phyloP scores from a whole-genome alignment of 2,888 invertebrate species.

The Sarcophaga subvicina region DNA sequence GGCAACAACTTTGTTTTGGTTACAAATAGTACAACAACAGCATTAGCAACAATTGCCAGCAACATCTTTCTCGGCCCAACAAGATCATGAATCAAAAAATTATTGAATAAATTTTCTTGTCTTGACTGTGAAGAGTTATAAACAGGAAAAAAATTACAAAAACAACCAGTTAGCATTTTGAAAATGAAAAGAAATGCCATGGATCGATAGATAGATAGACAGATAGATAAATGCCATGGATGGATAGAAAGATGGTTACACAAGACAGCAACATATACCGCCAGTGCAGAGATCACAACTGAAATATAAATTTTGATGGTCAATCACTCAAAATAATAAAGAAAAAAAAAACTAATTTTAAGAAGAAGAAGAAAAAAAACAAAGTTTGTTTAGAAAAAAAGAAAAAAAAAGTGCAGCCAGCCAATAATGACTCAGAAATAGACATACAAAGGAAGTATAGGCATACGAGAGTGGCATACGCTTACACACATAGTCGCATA shows the following conservation, averaged over 20 bases:
- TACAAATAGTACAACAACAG: slow-evolving; percentile 1
- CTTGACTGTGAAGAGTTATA: slow-evolving; percentile 24
- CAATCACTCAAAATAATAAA: slow-evolving; percentile 52
- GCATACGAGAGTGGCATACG: neutral
- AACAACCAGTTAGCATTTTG: slow-evolving; percentile 22
- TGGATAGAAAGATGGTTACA: neutral
- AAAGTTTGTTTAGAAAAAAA: neutral
- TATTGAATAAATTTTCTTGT: slow-evolving; percentile 52
- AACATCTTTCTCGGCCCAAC: slow-evolving; percentile 46
- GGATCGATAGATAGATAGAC: neutral
- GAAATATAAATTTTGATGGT: slow-evolving; percentile 56
- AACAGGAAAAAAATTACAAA: slow-evolving; percentile 40
- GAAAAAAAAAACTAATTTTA: neutral
- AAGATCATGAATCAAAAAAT: slow-evolving; percentile 61
- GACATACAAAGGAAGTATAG: too few species aligned
- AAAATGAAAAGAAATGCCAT: slow-evolving; percentile 44
- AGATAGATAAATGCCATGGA: neutral
- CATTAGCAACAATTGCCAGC: slow-evolving; percentile 7
- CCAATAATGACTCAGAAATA: slow-evolving; percentile 14
- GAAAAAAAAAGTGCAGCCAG: slow-evolving; percentile 15
- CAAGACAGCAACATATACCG: slow-evolving; percentile 26
- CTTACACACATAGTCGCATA: slow-evolving; percentile 11
- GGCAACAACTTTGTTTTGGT: slow-evolving; percentile 33
- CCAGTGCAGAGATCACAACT: slow-evolving; percentile 6
- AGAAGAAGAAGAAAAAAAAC: too few species aligned